Evolutionary conservation across 1,140 invertebrate genomes (phyloP), one percentile per base, ranked within the genome.

Genomic region (Bombus consobrinus): DNA sequence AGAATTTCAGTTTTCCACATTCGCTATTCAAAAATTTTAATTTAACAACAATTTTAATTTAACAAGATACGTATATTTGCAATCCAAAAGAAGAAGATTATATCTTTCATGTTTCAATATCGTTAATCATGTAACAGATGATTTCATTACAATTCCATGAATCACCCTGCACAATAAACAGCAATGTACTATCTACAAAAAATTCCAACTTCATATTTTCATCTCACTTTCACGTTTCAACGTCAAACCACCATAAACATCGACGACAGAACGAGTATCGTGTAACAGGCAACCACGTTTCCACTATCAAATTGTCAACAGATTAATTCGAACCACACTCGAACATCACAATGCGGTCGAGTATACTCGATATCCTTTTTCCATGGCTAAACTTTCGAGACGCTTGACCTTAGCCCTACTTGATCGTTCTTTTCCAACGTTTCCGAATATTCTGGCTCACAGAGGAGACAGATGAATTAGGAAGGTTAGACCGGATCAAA

Each of bases 401-500:
- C 59, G 47, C 25, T 78, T 57, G 81, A 87, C 64, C 76, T 78
- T 83, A 76, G 66, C 43, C 39, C 18, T 28, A 71, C 73, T 83
- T 83, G 73, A 83, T 68, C 85, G 81, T 84, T 71, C 32, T 53
- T 53, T 76, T 18, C 12, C 43, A 85, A 6, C 53, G 28, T 53
- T 80, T 62, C 34, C 68, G 64, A 66, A 3, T 68, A n/a, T 25
- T 18, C 59, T 53, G 18, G 47, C 47, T 22, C 41, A 72, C 66
- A 41, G 57, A 83, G 74, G 28, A 87, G 81, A 83, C 43, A 64
- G 53, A 82, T 74, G 86, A 90, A 90, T 90, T 88, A 90, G 43
- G 74, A 43, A 57, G 81, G 66, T 83, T 83, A 68, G 34, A 41
- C 28, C 12, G 66, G 75, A 80, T 83, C 83, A 90, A 90, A 90